Evolutionary conservation across 2,113 vertebrate species (phyloP), one percentile per base, ranked within the genome.

Genomic region (Seriola rivoliana): DNA sequence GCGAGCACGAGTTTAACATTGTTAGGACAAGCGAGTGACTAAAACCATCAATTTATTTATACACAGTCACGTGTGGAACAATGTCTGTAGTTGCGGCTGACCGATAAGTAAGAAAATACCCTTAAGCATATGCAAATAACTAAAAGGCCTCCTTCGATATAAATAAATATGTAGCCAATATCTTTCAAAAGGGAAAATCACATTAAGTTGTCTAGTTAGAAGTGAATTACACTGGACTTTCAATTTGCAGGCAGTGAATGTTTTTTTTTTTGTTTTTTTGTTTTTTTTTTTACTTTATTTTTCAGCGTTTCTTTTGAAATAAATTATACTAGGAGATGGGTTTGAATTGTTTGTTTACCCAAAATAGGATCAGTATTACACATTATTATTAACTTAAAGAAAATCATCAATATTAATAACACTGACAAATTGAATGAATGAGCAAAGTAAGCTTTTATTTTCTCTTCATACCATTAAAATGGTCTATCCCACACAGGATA

Each of bases 251-350:
- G 17, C 5, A 19, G 16, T 19, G 5, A 19, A 17, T 48, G 16
- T 48, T 1, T 17, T 16, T 0, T 1, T 16, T 17, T 17, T 16
- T 0, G 0, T 16, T 17, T 6, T 0, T 1, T 23, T 23, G 23
- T 23, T 23, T 6, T 0, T 48, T 14, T 50, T 17, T 19, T 19
- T 0, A 6, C 17, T 50, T 8, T 0, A 50, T 17, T 50, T n/a
- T n/a, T 54, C 2, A 10, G 52, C 19, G 3, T 50, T 50, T 50
- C 17, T 19, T 46, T 17, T 21, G 6, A 50, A 50, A 19, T 4
- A 7, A 19, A 19, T 19, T 2, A 19, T 5, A 10, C 9, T 9
- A 9, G 9, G 21, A 10, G 21, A 3, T n/a, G 8, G 2, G 8
- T 54, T 50, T 50, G 17, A 1, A 5, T 38, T 71, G 4, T 62